phyloP scores from a whole-genome alignment of 2,797 vertebrate species.

The Xenops minutus region DNA sequence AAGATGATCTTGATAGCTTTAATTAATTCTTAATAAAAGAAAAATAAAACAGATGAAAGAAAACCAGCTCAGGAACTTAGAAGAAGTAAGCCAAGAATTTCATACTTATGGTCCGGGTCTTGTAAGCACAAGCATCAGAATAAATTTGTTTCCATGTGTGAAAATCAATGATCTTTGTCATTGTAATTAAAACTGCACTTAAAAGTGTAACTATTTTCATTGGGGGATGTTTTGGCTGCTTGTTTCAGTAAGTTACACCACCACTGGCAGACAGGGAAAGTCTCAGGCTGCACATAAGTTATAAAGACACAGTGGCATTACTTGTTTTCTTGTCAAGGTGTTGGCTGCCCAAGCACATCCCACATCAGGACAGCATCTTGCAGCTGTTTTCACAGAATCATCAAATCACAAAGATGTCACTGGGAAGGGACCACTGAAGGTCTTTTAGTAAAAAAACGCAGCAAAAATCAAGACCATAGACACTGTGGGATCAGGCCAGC shows the following conservation, averaged over 20 bases:
- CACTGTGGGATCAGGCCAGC: neutral
- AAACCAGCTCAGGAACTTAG: neutral
- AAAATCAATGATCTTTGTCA: constrained; percentile 7
- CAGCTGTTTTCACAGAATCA: neutral
- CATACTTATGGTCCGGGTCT: neutral
- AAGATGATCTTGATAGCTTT: constrained; percentile 13
- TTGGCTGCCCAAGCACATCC: neutral
- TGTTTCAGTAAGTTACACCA: neutral
- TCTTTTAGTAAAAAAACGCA: neutral
- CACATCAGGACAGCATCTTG: neutral
- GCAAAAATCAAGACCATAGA: neutral
- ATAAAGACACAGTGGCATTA: neutral
- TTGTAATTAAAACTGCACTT: neutral
- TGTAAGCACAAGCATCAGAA: neutral
- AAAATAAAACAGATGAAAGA: constrained; percentile 23
- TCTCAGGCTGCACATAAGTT: neutral
- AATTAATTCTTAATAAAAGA: constrained; percentile 20
- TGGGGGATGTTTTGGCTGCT: neutral
- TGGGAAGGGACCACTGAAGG: neutral
- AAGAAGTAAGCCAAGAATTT: constrained; percentile 9
- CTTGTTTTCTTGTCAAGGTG: neutral
- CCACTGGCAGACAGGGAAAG: neutral
- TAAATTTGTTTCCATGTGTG: neutral
- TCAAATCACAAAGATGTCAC: neutral
- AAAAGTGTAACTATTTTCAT: neutral